phyloP scores from a whole-genome alignment of 35 echinoderm and acorn worm genomes.

The Ophioderma brevispina region DNA sequence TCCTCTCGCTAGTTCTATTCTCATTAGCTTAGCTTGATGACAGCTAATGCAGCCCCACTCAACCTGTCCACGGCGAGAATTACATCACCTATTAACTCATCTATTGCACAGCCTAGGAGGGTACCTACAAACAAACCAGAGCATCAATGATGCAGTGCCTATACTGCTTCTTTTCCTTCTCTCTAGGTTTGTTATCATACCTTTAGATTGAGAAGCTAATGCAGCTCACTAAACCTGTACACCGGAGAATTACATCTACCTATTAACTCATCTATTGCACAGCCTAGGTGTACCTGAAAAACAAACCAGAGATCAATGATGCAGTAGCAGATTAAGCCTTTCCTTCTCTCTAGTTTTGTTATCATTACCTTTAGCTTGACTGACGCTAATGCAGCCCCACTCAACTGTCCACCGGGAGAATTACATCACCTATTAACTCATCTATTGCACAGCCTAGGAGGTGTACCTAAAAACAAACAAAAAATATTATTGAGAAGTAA shows the following conservation, averaged over 20 bases:
- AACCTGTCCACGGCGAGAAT: constrained; percentile 54
- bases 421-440: constrained; percentile 50
- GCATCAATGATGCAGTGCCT: no score
- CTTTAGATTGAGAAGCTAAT: not conserved
- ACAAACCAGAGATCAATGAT: no score
- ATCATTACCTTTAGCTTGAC: constrained; percentile 59
- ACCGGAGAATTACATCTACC: no score
- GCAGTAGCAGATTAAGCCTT: no score
- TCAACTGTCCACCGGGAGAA: constrained; percentile 56
- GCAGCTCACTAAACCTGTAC: not conserved
- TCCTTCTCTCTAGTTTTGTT: no score
- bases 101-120: constrained; percentile 25
- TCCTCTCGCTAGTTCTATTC: no score
- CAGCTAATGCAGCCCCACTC: constrained; percentile 66
- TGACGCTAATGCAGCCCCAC: constrained; percentile 70
- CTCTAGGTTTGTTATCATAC: not conserved
- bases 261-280: no score
- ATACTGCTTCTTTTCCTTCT: no score
- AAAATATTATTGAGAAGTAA: not conserved
- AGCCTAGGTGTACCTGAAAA: no score
- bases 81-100: constrained; percentile 58
- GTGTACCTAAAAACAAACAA: constrained; percentile 37
- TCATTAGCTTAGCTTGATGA: constrained; percentile 66
- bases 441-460: constrained; percentile 38
- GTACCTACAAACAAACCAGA: no score